Conservation (phyloP, 2,888 invertebrate genomes). For the Ditula angustiorana region DNA sequence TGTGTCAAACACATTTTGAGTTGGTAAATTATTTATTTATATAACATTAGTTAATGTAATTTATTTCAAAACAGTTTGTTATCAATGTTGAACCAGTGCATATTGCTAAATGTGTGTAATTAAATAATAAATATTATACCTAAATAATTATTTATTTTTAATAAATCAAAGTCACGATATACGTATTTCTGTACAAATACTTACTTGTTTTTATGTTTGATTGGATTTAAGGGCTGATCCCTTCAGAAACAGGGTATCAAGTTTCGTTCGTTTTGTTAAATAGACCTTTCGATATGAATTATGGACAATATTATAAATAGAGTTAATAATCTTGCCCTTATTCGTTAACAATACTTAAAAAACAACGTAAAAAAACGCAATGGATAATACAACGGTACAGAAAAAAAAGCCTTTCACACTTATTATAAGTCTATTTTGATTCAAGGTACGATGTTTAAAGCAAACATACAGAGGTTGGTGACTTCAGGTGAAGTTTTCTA, state of each 20-base stretch:
- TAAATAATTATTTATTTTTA: constrained; percentile 31
- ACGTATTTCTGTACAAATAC: constrained; percentile 59
- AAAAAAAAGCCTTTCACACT: too few species aligned
- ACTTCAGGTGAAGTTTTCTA: too few species aligned
- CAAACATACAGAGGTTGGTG: too few species aligned
- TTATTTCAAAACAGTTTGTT: too few species aligned
- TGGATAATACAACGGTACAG: too few species aligned
- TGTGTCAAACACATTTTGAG: constrained; percentile 24
- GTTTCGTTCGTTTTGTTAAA: constrained; percentile 52
- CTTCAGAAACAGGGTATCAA: constrained; percentile 70
- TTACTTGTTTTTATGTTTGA: constrained; percentile 43
- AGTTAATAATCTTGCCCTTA: constrained; percentile 55
- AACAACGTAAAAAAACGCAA: too few species aligned
- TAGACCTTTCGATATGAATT: constrained; percentile 61
- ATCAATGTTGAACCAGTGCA: too few species aligned
- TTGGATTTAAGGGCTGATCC: constrained; percentile 50
- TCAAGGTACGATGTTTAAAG: too few species aligned
- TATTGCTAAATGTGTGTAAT: not conserved
- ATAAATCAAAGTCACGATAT: constrained; percentile 47
- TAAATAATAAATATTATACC: not conserved
- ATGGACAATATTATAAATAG: constrained; percentile 71
- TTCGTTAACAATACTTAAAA: constrained; percentile 50
- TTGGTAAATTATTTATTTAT: not conserved
- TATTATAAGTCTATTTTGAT: too few species aligned
- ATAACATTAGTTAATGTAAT: too few species aligned